phyloP scores from a whole-genome alignment of 2,888 invertebrate genomes.

The Caenorhabditis becei region DNA sequence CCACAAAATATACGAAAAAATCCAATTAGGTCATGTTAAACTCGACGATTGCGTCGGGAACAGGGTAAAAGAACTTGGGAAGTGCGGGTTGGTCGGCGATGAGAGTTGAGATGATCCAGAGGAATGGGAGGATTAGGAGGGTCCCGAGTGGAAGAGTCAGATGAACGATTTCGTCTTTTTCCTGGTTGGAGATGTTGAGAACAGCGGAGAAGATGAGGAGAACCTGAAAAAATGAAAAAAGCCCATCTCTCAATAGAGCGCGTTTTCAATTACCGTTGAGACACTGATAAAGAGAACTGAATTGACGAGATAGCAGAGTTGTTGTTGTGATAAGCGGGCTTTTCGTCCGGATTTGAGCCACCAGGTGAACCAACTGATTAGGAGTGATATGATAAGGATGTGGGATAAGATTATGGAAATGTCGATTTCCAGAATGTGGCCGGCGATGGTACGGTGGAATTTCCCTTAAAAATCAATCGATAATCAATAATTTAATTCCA shows the following conservation, averaged over 20 bases:
- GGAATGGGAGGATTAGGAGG: neutral
- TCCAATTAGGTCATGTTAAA: neutral
- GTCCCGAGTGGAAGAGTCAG: neutral
- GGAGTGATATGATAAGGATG: neutral
- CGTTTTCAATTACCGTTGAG: neutral
- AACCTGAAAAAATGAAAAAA: neutral
- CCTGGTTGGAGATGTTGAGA: neutral
- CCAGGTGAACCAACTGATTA: neutral
- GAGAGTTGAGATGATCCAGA: neutral
- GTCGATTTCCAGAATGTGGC: neutral
- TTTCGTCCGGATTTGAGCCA: neutral
- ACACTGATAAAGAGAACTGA: neutral
- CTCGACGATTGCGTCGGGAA: neutral
- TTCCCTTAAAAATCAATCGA: neutral
- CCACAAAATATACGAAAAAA: neutral
- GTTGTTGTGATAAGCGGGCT: neutral
- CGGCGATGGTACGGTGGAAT: neutral
- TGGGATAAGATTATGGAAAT: neutral
- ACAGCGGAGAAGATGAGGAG: too few relatives aligned
- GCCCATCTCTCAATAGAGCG: too few relatives aligned
- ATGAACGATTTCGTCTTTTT: neutral
- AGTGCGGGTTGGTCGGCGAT: neutral
- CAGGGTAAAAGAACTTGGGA: neutral
- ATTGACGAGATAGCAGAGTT: neutral
- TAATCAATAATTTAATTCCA: neutral